These are phyloP conservation scores for Mystacides longicornis DNA, from an alignment of 2,888 invertebrate genomes.

Conservation along the genomic window DNA sequence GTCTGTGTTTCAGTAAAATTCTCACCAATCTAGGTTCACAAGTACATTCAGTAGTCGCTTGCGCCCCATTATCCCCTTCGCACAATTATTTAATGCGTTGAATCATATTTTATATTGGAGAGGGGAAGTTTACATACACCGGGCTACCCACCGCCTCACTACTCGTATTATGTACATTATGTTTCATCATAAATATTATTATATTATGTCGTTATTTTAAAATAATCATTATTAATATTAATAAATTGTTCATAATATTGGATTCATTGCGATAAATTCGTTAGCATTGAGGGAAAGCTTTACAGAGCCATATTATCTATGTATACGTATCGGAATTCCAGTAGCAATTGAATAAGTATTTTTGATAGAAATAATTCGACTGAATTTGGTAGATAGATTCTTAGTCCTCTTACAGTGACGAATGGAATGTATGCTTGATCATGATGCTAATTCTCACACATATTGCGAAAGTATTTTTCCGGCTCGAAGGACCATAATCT, in stretches of 20 bases:
- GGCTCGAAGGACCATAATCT: too few relatives aligned
- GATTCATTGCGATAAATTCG: not conserved
- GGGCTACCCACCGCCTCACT: too few relatives aligned
- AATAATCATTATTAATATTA: not conserved
- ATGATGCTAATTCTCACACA: too few relatives aligned
- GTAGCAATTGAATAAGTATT: not conserved
- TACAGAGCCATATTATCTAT: not conserved
- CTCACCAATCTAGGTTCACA: too few relatives aligned
- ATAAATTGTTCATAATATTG: not conserved
- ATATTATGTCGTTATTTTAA: not conserved
- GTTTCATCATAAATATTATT: not conserved
- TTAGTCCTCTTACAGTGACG: too few relatives aligned
- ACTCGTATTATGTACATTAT: not conserved
- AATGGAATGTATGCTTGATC: too few relatives aligned
- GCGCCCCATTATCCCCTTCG: not conserved
- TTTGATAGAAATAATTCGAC: too few relatives aligned
- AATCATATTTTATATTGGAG: not conserved
- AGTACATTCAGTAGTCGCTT: too few relatives aligned
- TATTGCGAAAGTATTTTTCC: too few relatives aligned
- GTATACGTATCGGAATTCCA: not conserved
- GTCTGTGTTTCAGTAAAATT: too few relatives aligned
- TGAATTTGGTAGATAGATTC: too few relatives aligned
- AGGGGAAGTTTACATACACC: not conserved
- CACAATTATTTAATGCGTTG: conserved; percentile 5
- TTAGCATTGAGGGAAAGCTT: not conserved